Evolutionary conservation across 1,140 invertebrate genomes (phyloP), one percentile per base, ranked within the genome.

Genomic region (Pseudomyrmex dendroicus): DNA sequence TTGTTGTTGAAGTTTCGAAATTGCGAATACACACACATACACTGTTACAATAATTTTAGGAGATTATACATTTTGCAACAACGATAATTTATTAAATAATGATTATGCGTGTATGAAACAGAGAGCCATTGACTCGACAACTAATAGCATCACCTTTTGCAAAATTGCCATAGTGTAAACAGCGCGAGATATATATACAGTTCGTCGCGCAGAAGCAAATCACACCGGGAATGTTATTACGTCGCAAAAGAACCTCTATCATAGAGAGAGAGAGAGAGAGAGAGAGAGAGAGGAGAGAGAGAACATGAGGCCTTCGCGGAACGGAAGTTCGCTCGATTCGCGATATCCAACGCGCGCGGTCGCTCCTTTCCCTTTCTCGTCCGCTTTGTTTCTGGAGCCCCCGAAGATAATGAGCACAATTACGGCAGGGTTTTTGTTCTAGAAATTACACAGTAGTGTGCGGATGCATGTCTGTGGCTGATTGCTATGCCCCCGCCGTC

Each of bases 401-500:
- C 83, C 73, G 84, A 88, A 87, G 89, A 91, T 93, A 93, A 92
- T 93, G 91, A 93, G 92, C 91, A 92, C 91, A 92, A 93, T 93
- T 93, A 92, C 87, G 89, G 70, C 50, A n/a, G 50, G 80, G 87
- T 93, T 93, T 93, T 93, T 93, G 92, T 93, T 92, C 88, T 89
- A 86, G 88, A 92, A 92, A 93, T 92, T 90, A 92, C 88, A 89
- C 87, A 89, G 90, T 90, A 82, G 87, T 89, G 89, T 76, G 77
- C 84, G 91, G 87, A 90, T 91, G 91, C 90, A 90, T 92, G 91
- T 91, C 87, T 89, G 90, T 78, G 83, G 87, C 87, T 93, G 92
- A 93, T 93, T 93, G 91, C 91, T 89, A 91, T 87, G 86, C 89
- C 87, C 76, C 86, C 73, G 83, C 57, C 84, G 73, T 88, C 84